A percentile compares a stretch with the other conserved stretches of the same genome.
Evolutionary conservation across 92 coral and sea anemone genomes (phyloP).

Genomic region (Phenganax subtilis): DNA sequence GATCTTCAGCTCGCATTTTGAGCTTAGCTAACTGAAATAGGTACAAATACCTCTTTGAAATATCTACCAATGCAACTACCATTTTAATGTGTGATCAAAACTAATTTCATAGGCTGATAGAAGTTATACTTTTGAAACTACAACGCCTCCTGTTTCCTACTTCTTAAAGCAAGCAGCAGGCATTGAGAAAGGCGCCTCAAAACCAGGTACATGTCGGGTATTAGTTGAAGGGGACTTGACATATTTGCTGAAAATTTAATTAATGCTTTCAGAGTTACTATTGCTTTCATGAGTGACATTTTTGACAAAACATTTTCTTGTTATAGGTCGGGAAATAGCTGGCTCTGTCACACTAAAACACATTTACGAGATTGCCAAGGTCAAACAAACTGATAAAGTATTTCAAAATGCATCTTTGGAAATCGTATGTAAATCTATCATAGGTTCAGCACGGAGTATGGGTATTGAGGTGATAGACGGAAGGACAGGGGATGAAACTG

Average conservation of each 20-base stretch:
- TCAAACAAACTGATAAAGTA: conserved; percentile 70
- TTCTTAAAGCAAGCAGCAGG: conserved; percentile 96
- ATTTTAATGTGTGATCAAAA: neutral
- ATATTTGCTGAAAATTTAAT: neutral
- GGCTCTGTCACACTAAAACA: conserved; percentile 90
- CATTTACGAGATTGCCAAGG: conserved; percentile 80
- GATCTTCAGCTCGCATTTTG: too few species aligned
- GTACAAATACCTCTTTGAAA: too few species aligned
- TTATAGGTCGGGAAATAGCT: conserved; percentile 72
- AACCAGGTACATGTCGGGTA: conserved; percentile 64
- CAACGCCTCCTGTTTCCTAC: conserved; percentile 82
- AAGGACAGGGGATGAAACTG: conserved; percentile 4
- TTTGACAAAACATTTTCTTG: neutral
- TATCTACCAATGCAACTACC: neutral
- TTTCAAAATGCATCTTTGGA: conserved; percentile 75
- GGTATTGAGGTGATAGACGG: conserved; percentile 76
- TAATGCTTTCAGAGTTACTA: neutral
- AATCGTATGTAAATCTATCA: conserved; percentile 75
- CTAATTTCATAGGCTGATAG: conserved; percentile 68
- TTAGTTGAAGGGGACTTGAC: neutral
- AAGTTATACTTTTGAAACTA: conserved; percentile 80
- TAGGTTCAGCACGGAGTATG: conserved; percentile 92
- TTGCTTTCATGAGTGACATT: neutral
- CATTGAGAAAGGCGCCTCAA: conserved; percentile 87
- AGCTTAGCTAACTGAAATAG: too few species aligned